phyloP scores from a whole-genome alignment of 2,888 invertebrate genomes.

The Andrena dorsata region DNA sequence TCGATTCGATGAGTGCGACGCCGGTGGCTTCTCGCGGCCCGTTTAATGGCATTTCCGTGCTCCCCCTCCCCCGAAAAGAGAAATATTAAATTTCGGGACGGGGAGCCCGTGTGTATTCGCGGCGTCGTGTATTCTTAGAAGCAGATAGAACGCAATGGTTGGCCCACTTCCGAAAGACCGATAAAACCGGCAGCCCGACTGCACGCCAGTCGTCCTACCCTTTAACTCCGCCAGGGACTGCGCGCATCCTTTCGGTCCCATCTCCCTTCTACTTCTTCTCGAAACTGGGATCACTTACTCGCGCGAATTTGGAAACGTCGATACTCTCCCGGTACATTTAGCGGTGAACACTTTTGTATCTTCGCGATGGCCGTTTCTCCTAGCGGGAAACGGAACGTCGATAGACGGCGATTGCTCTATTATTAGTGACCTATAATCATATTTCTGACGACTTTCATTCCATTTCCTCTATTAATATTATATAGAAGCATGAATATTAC shows the following conservation, averaged over 20 bases:
- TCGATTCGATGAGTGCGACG: conserved; percentile 66
- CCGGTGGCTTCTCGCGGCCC: conserved; percentile 63
- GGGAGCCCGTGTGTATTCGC: conserved; percentile 56
- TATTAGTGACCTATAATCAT: too few relatives aligned
- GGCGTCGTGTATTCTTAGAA: conserved; percentile 57
- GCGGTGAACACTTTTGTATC: neutral
- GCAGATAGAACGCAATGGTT: conserved; percentile 23
- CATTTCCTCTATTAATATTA: too few relatives aligned
- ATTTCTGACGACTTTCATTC: neutral
- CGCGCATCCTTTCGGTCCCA: neutral
- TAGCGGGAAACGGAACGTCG: neutral
- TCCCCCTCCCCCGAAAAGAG: conserved; percentile 57
- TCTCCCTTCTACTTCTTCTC: neutral
- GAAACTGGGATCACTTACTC: neutral
- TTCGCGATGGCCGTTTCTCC: neutral
- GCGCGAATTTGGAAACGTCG: conserved; percentile 16
- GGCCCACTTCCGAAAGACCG: conserved; percentile 63
- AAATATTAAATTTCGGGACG: conserved; percentile 71
- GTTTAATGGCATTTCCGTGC: conserved; percentile 76
- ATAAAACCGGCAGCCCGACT: conserved; percentile 45
- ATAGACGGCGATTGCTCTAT: neutral
- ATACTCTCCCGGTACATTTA: neutral
- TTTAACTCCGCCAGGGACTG: conserved; percentile 19
- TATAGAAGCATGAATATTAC: too few relatives aligned
- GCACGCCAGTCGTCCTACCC: conserved; percentile 11